These are phyloP conservation scores for Onychostoma macrolepis DNA, from an alignment of 2,113 vertebrate species.

Conservation along the genomic window DNA sequence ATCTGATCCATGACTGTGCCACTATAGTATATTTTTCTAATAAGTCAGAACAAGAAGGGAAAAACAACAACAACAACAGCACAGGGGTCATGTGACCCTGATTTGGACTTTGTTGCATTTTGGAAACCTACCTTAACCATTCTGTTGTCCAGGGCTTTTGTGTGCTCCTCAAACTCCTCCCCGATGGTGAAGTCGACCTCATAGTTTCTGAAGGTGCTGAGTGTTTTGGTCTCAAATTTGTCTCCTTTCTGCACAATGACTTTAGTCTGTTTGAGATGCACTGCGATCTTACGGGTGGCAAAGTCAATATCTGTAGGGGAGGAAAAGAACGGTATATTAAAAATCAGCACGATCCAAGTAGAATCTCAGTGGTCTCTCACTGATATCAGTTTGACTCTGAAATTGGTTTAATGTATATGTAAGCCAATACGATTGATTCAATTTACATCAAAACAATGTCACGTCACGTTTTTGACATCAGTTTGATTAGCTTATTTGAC, in stretches of 20 bases:
- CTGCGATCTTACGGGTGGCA: slow-evolving; percentile 92
- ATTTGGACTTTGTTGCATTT: background rate
- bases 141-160: slow-evolving; percentile 88
- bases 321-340: background rate
- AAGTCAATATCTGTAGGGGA: slow-evolving; percentile 87
- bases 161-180: slow-evolving; percentile 90
- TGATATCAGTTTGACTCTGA: no score
- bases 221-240: slow-evolving; percentile 88
- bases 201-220: slow-evolving; percentile 95
- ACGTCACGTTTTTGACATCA: no score
- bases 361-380: no score
- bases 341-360: no score
- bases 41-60: background rate
- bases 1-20: background rate
- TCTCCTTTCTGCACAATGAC: slow-evolving; percentile 87
- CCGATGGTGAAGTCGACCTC: slow-evolving; percentile 86
- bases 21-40: background rate
- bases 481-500: no score
- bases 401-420: no score
- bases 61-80: no score
- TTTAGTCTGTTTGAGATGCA: slow-evolving; percentile 88
- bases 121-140: slow-evolving; percentile 78
- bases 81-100: background rate
- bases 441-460: no score
- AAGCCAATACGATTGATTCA: no score